Evolutionary conservation across 1,140 invertebrate genomes (phyloP).

Genomic region (Euura saliciscinereae): DNA sequence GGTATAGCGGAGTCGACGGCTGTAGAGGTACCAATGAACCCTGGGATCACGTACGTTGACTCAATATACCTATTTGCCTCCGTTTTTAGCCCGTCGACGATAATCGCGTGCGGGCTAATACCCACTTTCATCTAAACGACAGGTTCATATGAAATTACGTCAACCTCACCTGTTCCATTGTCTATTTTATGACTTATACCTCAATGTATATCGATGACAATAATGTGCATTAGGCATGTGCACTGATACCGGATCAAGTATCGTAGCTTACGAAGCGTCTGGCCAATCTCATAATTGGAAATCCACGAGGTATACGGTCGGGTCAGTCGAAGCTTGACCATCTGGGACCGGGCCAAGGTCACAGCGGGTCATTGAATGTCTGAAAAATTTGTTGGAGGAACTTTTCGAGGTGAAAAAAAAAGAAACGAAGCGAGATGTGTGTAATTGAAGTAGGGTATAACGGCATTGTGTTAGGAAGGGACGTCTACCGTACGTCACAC

Average conservation of each 20-base stretch:
- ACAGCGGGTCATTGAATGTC: neutral
- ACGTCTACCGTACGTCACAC: neutral
- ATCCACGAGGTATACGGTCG: neutral
- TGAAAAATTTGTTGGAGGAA: neutral
- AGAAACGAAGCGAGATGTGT: neutral
- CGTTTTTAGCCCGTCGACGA: neutral
- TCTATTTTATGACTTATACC: neutral
- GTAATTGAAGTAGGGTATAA: conserved; percentile 6
- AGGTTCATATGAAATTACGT: conserved; percentile 2
- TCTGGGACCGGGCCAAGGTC: neutral
- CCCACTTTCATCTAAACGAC: neutral
- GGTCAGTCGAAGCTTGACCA: neutral
- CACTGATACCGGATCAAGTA: neutral
- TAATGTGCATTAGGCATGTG: neutral
- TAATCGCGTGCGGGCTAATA: neutral
- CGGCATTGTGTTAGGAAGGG: neutral
- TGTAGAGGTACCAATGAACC: neutral
- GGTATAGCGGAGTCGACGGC: neutral
- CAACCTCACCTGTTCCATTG: neutral
- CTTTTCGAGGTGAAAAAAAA: neutral
- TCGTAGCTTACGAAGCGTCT: neutral
- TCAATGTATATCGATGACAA: too few relatives aligned
- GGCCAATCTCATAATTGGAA: neutral
- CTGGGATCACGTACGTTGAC: neutral
- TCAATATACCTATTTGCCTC: neutral